Base-by-base conservation (phyloP, 2,888 invertebrate genomes). In the Calliscelio sp. region DNA sequence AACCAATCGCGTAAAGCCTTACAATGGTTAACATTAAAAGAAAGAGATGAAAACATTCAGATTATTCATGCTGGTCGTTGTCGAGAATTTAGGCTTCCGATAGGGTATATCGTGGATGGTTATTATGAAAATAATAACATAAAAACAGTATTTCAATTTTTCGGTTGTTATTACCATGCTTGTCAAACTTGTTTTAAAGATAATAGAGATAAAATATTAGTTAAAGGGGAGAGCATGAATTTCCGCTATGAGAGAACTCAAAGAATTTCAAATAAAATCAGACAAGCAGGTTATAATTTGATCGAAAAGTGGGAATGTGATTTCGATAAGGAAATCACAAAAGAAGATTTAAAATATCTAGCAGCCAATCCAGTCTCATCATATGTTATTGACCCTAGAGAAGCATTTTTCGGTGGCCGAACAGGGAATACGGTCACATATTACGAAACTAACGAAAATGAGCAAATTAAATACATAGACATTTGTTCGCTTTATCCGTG, bases 1-100 rank as follows among this genome's bases (percentile, higher is more conserved):
- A n/a, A n/a, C n/a, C n/a, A 90, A 41, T 90, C 89, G 7, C 44
- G n/a, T 53, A 75, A 73, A 38, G 86, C 88, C 4, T 0, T 88
- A 1, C 55, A 85, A 20, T 89, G 88, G 88, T 32, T 89, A 1
- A n/a, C 24, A 1, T 46, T 28, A 18, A 2, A 7, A 11, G 73
- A 73, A 20, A n/a, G n/a, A 1, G 20, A 44, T 11, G 5, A n/a
- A 14, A 25, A 24, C 10, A 41, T 49, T 0, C 49, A 70, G 38
- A n/a, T 68, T 5, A 38, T 10, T 0, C 77, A 85, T 22, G 71
- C 75, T 0, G 75, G 53, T 38, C 11, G 57, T 1, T 24, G 41
- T 8, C 61, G 79, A 0, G 79, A 85, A 25, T 20, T 44, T 35
- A 16, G 57, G 2, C 25, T 85, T 20, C 5, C 10, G 0, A 66